These are phyloP conservation scores for Hydrozoanthus gracilis DNA, from an alignment of 92 coral and sea anemone species.

Conservation along the genomic window DNA sequence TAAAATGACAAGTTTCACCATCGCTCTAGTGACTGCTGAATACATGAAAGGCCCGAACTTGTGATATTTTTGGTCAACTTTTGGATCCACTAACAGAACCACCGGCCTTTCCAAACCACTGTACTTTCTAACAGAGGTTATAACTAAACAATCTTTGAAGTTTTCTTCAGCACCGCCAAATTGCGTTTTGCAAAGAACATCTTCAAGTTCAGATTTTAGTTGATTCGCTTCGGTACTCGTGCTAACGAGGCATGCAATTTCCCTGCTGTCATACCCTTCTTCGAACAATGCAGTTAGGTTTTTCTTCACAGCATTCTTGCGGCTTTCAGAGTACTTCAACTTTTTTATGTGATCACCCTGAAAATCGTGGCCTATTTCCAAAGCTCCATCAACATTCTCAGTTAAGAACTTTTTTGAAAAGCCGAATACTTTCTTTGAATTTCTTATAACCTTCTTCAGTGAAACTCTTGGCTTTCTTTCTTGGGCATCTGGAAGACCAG, in stretches of 20 bases:
- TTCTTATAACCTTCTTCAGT: not conserved
- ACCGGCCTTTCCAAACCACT: constrained; percentile 27
- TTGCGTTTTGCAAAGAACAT: too few species aligned
- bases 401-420: not conserved
- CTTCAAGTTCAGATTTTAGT: not conserved
- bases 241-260: not conserved
- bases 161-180: constrained; percentile 9
- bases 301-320: too few species aligned
- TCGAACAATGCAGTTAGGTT: not conserved
- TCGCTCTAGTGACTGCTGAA: constrained; percentile 41
- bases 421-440: not conserved
- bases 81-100: not conserved
- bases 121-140: constrained; percentile 41
- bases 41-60: not conserved
- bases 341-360: not conserved
- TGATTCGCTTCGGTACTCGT: not conserved
- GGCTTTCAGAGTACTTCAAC: not conserved
- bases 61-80: not conserved
- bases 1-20: constrained; percentile 26
- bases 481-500: constrained; percentile 8
- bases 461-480: not conserved
- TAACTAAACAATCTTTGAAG: not conserved
- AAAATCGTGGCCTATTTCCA: constrained; percentile 6
- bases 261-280: not conserved
- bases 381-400: too few species aligned